Evolutionary conservation across 2,797 vertebrate species (phyloP), one percentile per base, ranked within the genome.

Genomic region (Telmatherina bonti): DNA sequence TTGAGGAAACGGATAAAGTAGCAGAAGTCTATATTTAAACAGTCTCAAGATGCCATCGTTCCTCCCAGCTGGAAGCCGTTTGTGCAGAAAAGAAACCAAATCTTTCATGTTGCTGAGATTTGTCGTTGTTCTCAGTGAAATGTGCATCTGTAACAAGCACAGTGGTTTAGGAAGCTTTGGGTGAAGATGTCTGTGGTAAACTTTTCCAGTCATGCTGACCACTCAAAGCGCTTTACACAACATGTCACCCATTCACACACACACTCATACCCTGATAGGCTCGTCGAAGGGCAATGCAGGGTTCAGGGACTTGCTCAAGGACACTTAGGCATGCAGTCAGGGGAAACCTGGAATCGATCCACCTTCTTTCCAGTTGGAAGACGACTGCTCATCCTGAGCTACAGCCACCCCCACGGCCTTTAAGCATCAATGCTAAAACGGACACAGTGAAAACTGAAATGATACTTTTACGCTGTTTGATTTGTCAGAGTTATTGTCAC

Each of bases 1-100:
- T 49, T 63, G 76, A 54, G 79, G 71, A 68, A 78, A 67, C 24
- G 61, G 83, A 88, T 85, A 82, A 84, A 82, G 75, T 78, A 55
- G 68, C 65, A 67, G 68, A 76, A 76, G 81, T 85, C 85, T 92
- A 89, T 91, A 90, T 91, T 89, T 92, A 90, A 86, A 87, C 33
- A 2, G 59, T 79, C 80, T 88, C 75, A 67, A 82, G 75, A 82
- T 83, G 78, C 74, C 67, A 58, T 80, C 82, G 77, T 57, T 68
- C 73, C 77, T 51, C 67, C 36, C 31, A 43, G 54, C 81, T 71
- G 70, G 67, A 74, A 85, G 80, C 67, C 26, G 59, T 22, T 57
- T 72, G 59, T 78, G 72, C 62, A 47, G 68, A 87, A 49, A n/a
- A 74, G 65, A 81, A 78, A 83, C 62, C 26, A 63, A 63, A 77